These are phyloP conservation scores for Danio kyathit DNA, from an alignment of 2,797 vertebrate species.

Conservation along the genomic window DNA sequence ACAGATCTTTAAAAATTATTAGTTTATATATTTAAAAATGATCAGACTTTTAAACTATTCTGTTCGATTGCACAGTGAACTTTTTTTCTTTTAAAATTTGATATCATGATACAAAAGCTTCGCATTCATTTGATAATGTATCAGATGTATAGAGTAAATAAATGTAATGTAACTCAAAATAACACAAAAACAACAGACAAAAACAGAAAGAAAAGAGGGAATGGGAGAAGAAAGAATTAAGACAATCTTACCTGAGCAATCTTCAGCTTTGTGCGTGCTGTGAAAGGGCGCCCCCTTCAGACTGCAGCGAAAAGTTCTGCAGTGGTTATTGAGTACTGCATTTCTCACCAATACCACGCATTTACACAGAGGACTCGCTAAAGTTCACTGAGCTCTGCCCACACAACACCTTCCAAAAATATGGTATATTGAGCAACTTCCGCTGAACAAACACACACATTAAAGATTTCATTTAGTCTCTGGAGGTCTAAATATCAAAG, in stretches of 20 bases:
- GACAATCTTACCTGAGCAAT: conserved; percentile 90
- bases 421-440: conserved; percentile 12
- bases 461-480: background rate
- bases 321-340: conserved; percentile 81
- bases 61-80: background rate
- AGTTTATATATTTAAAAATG: too few relatives aligned
- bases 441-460: background rate
- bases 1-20: background rate
- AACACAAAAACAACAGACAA: background rate
- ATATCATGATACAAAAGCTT: too few relatives aligned
- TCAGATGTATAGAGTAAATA: background rate
- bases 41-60: background rate
- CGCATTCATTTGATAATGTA: background rate
- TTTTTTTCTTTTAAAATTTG: background rate
- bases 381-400: conserved; percentile 88
- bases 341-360: conserved; percentile 78
- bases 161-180: background rate
- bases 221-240: conserved; percentile 26
- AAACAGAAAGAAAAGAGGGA: conserved; percentile 62
- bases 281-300: conserved; percentile 97
- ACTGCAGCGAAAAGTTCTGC: conserved; percentile 75
- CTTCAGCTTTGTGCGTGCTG: conserved; percentile 98
- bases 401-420: conserved; percentile 27
- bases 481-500: conserved; percentile 4
- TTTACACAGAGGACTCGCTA: conserved; percentile 90